phyloP scores from a whole-genome alignment of 2,888 invertebrate genomes.

The Parnassius glacialis region DNA sequence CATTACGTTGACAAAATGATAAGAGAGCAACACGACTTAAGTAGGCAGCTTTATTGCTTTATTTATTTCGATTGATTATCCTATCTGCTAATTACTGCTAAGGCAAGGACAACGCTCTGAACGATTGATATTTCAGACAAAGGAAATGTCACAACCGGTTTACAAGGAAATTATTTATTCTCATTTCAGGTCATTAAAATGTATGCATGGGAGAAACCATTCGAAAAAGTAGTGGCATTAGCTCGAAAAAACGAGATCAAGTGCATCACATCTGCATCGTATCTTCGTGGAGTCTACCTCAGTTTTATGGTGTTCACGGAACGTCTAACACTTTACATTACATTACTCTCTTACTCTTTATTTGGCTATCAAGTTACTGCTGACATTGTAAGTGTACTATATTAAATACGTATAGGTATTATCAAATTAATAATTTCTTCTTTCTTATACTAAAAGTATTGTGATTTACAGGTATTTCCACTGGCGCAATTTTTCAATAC shows the following conservation, averaged over 20 bases:
- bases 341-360: conserved; percentile 88
- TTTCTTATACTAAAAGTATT: conserved; percentile 20
- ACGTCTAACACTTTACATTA: conserved; percentile 90
- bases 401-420: neutral
- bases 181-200: conserved; percentile 92
- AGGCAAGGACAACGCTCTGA: neutral
- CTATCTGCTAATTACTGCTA: neutral
- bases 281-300: conserved; percentile 84
- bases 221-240: conserved; percentile 88
- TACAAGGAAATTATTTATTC: conserved; percentile 4
- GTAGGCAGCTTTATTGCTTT: no score
- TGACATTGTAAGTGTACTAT: conserved; percentile 71
- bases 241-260: conserved; percentile 86
- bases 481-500: conserved; percentile 84
- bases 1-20: no score
- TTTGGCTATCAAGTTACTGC: conserved; percentile 81
- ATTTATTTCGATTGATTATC: neutral
- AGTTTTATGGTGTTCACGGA: conserved; percentile 91
- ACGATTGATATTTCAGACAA: neutral
- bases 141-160: neutral
- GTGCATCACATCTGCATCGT: conserved; percentile 82
- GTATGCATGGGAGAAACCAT: conserved; percentile 97
- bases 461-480: conserved; percentile 76
- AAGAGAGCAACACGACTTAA: no score
- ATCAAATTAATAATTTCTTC: neutral